Evolutionary conservation across 2,113 vertebrate genomes (phyloP).

Genomic region (Ramphastos sulfuratus): DNA sequence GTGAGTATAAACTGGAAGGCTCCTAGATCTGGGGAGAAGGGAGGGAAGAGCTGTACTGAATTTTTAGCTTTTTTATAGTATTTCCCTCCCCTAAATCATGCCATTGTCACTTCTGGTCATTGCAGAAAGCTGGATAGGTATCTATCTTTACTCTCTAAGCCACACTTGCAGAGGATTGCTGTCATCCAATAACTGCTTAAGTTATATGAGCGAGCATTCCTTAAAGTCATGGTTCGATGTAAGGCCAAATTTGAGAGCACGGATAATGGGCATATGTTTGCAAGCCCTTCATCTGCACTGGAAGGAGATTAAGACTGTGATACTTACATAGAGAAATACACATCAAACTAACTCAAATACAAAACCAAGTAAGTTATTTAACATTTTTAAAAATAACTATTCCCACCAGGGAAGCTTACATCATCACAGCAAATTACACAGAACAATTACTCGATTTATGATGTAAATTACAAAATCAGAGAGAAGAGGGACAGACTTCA

Average conservation of each 20-base stretch:
- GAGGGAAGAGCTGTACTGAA: background rate
- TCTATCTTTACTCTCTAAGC: background rate
- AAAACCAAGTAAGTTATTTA: background rate
- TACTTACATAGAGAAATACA: background rate
- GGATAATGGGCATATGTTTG: background rate
- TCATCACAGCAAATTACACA: background rate
- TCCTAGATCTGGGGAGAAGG: no score
- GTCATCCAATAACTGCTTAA: background rate
- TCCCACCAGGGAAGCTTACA: background rate
- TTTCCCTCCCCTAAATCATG: background rate
- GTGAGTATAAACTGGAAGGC: background rate
- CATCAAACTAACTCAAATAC: background rate
- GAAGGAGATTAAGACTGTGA: background rate
- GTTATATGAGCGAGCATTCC: background rate
- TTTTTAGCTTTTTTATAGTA: background rate
- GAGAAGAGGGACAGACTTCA: background rate
- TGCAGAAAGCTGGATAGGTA: background rate
- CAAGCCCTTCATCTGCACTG: no score
- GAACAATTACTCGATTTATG: background rate
- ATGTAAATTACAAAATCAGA: background rate
- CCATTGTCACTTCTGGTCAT: background rate
- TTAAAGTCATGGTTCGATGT: background rate
- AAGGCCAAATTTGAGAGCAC: background rate
- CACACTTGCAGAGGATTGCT: background rate
- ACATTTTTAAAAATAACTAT: background rate